A percentile compares a stretch with the other conserved stretches of the same genome.
Conservation (phyloP, 2,797 vertebrate genomes). For the Paramormyrops hopkinsi region DNA sequence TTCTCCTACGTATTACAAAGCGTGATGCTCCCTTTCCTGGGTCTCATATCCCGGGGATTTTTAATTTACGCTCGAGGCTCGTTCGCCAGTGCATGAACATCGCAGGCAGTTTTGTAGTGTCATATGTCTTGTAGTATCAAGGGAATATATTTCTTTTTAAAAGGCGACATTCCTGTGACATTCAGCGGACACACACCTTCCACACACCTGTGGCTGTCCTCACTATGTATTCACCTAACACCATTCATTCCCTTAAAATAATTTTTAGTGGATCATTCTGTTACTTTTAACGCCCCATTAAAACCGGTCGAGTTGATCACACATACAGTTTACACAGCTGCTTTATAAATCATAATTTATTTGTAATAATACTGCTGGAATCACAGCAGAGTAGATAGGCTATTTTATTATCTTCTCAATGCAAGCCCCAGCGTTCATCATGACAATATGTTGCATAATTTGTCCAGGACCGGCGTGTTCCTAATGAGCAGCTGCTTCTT, state of each 20-base stretch:
- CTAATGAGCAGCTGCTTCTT: neutral
- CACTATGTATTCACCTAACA: neutral
- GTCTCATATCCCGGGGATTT: neutral
- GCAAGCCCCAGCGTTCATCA: slow-evolving; percentile 40
- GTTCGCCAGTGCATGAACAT: neutral
- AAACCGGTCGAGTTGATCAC: neutral
- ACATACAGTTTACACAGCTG: neutral
- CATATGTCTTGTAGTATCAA: neutral
- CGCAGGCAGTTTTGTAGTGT: neutral
- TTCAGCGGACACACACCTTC: neutral
- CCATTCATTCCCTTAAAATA: slow-evolving; percentile 19
- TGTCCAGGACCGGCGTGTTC: slow-evolving; percentile 37
- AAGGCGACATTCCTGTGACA: neutral
- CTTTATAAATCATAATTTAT: neutral
- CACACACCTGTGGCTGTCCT: neutral
- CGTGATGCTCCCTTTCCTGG: neutral
- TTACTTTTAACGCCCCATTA: neutral
- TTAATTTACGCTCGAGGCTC: neutral
- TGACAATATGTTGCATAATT: slow-evolving; percentile 46
- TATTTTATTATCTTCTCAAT: slow-evolving; percentile 22
- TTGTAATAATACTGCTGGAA: neutral
- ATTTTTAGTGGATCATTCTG: neutral
- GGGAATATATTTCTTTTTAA: neutral
- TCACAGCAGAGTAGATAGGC: neutral
- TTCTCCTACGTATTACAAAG: neutral